phyloP scores from a whole-genome alignment of 2,888 invertebrate genomes.

The Chironomus riparius region DNA sequence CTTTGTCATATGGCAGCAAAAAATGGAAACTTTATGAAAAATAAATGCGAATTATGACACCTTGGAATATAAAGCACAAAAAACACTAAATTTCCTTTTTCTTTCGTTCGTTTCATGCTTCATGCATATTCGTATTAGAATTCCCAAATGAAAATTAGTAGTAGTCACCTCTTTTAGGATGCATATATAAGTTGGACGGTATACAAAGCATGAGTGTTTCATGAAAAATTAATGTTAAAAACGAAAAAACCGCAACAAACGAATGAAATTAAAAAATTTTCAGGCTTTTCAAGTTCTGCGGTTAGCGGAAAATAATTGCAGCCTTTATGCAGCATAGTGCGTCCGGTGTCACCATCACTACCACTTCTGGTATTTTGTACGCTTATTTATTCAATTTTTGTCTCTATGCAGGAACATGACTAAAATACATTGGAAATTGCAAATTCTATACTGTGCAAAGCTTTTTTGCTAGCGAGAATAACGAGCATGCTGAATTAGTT shows the following conservation, averaged over 20 bases:
- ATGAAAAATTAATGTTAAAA: conserved; percentile 2
- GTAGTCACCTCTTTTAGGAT: neutral
- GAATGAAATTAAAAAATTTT: neutral
- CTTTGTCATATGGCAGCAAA: neutral
- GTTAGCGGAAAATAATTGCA: neutral
- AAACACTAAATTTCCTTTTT: too few species aligned
- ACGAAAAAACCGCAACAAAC: neutral
- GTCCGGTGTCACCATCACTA: too few species aligned
- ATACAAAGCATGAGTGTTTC: neutral
- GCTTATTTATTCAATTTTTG: too few species aligned
- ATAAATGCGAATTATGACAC: neutral
- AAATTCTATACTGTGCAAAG: too few species aligned
- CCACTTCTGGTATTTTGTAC: too few species aligned
- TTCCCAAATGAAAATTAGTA: neutral
- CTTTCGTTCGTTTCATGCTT: too few species aligned
- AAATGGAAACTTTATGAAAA: neutral
- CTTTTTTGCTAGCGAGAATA: too few species aligned
- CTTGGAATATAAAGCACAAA: neutral
- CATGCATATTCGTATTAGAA: neutral
- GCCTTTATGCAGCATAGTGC: neutral
- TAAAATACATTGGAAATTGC: too few species aligned
- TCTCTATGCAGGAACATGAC: too few species aligned
- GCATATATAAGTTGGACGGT: neutral
- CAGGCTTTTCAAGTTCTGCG: neutral
- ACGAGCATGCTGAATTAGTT: too few species aligned